phyloP scores from a whole-genome alignment of 2,888 invertebrate species.

The Folsomia manolachei region DNA sequence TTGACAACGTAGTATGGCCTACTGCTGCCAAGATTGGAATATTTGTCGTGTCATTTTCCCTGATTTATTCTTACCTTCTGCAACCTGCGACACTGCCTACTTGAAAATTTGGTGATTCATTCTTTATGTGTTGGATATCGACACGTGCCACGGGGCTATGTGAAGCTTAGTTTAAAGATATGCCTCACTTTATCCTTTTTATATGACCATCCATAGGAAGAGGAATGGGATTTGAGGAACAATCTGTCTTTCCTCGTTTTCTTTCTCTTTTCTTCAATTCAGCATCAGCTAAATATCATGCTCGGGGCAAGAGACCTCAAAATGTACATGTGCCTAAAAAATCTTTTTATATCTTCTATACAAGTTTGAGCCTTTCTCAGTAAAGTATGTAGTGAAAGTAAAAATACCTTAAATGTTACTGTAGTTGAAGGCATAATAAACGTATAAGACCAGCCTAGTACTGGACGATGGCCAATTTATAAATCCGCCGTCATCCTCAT shows the following conservation, averaged over 20 bases:
- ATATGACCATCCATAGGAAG: no score
- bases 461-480: slow-evolving; percentile 17
- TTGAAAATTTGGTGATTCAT: not conserved
- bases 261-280: not conserved
- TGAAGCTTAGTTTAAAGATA: no score
- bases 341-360: not conserved
- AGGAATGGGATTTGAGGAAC: not conserved
- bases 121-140: no score
- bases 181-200: not conserved
- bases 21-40: not conserved
- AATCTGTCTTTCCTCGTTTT: not conserved
- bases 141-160: no score
- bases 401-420: no score
- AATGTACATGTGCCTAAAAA: no score
- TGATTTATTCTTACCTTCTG: not conserved
- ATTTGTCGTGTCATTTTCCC: not conserved
- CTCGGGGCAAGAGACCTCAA: not conserved
- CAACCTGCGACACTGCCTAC: not conserved
- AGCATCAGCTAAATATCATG: not conserved
- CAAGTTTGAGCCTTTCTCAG: not conserved
- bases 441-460: not conserved
- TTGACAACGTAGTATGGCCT: not conserved
- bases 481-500: slow-evolving; percentile 13
- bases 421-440: no score
- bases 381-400: not conserved